phyloP scores from a whole-genome alignment of 1,140 invertebrate genomes.

The Drosophila orosa region DNA sequence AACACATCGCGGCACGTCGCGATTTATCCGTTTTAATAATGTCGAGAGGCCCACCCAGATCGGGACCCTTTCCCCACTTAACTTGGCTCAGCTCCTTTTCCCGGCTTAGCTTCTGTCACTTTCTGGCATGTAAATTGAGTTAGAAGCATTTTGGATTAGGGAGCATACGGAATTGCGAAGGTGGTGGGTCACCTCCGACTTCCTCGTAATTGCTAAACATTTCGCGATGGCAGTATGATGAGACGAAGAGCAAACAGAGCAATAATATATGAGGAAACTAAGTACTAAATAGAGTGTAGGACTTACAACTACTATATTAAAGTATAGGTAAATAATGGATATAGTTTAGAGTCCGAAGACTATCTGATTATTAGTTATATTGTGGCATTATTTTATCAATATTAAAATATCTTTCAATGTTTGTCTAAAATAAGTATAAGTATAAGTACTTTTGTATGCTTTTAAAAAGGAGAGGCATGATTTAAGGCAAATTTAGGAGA shows the following conservation, averaged over 20 bases:
- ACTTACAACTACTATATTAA: not conserved
- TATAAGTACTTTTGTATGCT: no score
- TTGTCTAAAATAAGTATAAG: no score
- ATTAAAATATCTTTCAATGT: no score
- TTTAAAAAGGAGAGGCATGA: no score
- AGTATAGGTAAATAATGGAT: no score
- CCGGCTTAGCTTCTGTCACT: constrained; percentile 17
- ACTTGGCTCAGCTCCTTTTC: constrained; percentile 6
- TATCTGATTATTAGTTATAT: no score
- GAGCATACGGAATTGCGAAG: constrained; percentile 41
- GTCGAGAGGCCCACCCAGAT: constrained; percentile 26
- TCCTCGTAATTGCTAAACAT: constrained; percentile 33
- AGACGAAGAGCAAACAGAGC: not conserved
- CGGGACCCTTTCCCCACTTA: constrained; percentile 1
- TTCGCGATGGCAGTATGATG: constrained; percentile 13
- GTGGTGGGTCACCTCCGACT: constrained; percentile 2
- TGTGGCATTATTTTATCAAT: no score
- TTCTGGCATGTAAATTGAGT: constrained; percentile 66
- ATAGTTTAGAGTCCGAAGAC: no score
- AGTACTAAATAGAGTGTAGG: not conserved
- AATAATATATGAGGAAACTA: not conserved
- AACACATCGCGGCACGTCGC: constrained; percentile 70
- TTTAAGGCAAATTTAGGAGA: no score
- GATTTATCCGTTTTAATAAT: constrained; percentile 80
- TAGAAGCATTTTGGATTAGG: constrained; percentile 66